Base-by-base conservation (phyloP, 2,888 invertebrate species). In the Odontomyia ornata region DNA sequence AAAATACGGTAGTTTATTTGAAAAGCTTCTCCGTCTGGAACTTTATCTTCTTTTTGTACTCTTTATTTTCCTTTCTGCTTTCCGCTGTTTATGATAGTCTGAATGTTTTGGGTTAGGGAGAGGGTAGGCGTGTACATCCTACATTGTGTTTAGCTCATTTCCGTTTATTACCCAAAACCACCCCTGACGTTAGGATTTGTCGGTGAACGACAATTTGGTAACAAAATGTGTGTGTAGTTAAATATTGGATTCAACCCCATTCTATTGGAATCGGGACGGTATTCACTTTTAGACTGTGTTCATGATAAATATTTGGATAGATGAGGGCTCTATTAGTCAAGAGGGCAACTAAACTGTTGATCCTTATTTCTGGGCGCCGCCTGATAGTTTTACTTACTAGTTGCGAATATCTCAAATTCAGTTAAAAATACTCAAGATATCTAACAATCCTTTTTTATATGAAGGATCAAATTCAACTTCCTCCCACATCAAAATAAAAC, bases 21-120 rank as follows among this genome's bases (percentile, higher is more conserved):
- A 11, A 75, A 75, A 78, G 78, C 76, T 78, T 75, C 75, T 78
- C 75, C 73, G 78, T 78, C 78, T 78, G 78, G 76, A 46, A 69
- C 60, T 27, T 73, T 76, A 73, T 76, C 52, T 76, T 11, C 60
- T 5, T 1, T 30, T 47, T 46, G 46, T 67, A 15, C 52, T 67
- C 56, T 69, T 64, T 28, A 46, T 67, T 76, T 30, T 43, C 57
- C 72, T 57, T 52, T 36, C 36, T 15, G 13, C 18, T 21, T 21
- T 28, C 52, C 25, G 57, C 30, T 72, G n/a, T 43, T 57, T 52
- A 28, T 28, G 56, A 30, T 30, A 28, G 69, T 47, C 46, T 46
- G 7, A 46, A 9, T 9, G 65, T 52, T 13, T 7, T 15, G 36
- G 9, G 3, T 36, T 4, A 7, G 25, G 30, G 69, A 47, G 69